phyloP scores from a whole-genome alignment of 2,888 invertebrate genomes.

The Gerris lacustris region DNA sequence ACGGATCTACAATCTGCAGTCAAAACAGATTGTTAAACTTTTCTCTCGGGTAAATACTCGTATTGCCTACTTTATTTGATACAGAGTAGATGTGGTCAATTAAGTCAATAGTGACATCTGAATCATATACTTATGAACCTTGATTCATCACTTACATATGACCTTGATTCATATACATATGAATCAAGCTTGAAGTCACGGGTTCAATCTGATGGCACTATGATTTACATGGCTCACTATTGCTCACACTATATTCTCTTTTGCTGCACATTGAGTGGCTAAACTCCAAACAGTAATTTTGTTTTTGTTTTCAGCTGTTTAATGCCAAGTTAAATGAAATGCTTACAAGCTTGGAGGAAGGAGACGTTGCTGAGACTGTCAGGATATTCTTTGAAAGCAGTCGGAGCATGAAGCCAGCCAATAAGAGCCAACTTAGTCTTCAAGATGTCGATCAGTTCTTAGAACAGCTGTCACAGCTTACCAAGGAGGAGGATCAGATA shows the following conservation, averaged over 20 bases:
- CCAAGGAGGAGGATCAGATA: constrained; percentile 78
- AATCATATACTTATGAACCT: too few species aligned
- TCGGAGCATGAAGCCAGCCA: constrained; percentile 44
- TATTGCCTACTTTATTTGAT: neutral
- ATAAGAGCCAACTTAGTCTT: constrained; percentile 57
- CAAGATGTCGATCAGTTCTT: constrained; percentile 67
- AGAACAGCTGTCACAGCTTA: constrained; percentile 56
- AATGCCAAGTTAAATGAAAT: constrained; percentile 61
- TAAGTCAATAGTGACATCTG: too few species aligned
- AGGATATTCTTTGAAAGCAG: constrained; percentile 61
- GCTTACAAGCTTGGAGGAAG: constrained; percentile 74
- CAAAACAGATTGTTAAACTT: constrained; percentile 77
- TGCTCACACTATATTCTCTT: too few species aligned
- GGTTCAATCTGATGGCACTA: too few species aligned
- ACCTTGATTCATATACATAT: too few species aligned
- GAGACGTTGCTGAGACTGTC: constrained; percentile 82
- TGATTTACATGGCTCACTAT: too few species aligned
- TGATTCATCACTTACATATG: too few species aligned
- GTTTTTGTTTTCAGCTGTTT: constrained; percentile 46
- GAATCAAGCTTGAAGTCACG: too few species aligned
- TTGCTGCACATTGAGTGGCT: too few species aligned
- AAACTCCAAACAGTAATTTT: neutral
- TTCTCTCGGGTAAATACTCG: constrained; percentile 50
- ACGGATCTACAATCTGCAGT: constrained; percentile 81
- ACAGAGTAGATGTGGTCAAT: neutral